A percentile compares a stretch with the other conserved stretches of the same genome.
Conservation (phyloP, 2,113 vertebrate genomes). For the Cercocebus atys region DNA sequence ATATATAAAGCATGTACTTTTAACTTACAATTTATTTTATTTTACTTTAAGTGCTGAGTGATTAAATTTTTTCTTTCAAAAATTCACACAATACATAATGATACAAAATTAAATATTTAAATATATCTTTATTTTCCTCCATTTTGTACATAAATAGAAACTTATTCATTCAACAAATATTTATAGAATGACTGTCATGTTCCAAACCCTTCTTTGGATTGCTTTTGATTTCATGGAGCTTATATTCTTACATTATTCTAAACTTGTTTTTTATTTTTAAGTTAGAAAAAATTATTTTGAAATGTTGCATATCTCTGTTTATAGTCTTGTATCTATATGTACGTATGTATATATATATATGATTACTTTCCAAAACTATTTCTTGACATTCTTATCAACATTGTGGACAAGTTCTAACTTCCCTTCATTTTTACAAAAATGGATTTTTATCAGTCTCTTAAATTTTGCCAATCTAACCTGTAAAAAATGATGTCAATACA, state of each 20-base stretch:
- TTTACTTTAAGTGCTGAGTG: background rate
- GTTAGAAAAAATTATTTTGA: background rate
- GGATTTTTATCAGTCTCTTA: background rate
- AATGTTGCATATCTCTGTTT: background rate
- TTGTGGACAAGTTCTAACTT: background rate
- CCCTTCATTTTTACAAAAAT: background rate
- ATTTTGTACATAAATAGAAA: background rate
- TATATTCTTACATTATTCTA: background rate
- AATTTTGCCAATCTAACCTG: constrained; percentile 25
- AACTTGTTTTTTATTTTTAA: background rate
- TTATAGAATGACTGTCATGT: background rate
- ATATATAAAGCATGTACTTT: background rate
- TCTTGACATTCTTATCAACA: constrained; percentile 28
- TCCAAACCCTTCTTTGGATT: background rate
- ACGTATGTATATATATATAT: background rate
- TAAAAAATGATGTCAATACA: background rate
- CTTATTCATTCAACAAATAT: background rate
- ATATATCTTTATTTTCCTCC: background rate
- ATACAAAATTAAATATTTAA: background rate
- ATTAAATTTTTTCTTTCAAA: constrained; percentile 5
- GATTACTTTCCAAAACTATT: constrained; percentile 4
- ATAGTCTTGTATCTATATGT: background rate
- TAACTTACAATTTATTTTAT: background rate
- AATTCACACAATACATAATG: background rate
- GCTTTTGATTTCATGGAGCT: background rate